Base-by-base conservation (phyloP, 2,888 invertebrate species). In the Imbricaverruca yamaguchii region DNA sequence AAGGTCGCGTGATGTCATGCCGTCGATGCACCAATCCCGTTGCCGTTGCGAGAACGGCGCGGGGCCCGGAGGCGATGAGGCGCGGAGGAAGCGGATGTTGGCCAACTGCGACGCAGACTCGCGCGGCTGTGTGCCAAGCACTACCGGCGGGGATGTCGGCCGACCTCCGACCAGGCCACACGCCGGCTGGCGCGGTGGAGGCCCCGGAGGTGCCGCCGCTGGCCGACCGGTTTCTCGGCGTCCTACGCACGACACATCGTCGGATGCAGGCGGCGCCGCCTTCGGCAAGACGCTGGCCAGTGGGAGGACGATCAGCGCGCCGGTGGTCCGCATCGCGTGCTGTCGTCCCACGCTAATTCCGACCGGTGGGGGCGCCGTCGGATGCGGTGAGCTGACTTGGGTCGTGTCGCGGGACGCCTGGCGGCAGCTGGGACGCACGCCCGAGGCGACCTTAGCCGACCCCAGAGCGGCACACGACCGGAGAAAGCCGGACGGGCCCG, bases 1-100 rank as follows among this genome's bases (percentile, higher is more conserved):
- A 63, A 80, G 61, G 80, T 56, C 59, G 12, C 21, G 39, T 69
- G 69, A 69, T 39, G 69, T 69, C 69, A 69, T 39, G 10, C 23
- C 15, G 39, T 13, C 25, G 39, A 8, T 39, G 13, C 39, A 39
- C 69, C 69, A 69, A 69, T 69, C 69, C 9, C 39, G 39, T 21
- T 21, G 63, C 18, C 7, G 18, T 4, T 7, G 21, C 15, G 63
- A n/a, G 63, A n/a, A n/a, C 63, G 63, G 21, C 18, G 18, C 18
- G 63, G n/a, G 39, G 39, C 39, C 2, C 1, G 2, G 39, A 39
- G 39, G 39, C 39, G 39, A 39, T 4, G 39, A 39, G 39, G 39
- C 39, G 39, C 39, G 39, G 39, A 39, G 39, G 39, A 39, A 39
- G 39, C 4, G 39, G 39, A 39, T 3, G 39, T 39, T 39, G 39